Base-by-base conservation (phyloP, 2,113 vertebrate species). In the Alces alces region DNA sequence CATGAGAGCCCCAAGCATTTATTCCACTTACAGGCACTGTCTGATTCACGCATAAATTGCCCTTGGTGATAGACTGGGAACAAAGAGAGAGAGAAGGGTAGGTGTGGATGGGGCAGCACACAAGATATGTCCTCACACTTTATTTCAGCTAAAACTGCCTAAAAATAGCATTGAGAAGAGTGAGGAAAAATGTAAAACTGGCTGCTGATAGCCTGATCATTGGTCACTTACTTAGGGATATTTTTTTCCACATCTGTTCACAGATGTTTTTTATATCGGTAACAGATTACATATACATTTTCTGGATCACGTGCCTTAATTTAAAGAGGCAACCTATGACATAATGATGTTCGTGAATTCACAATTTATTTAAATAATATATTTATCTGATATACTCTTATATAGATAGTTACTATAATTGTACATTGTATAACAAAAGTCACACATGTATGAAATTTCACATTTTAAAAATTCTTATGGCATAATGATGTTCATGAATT, bases 21-120 rank as follows among this genome's bases (percentile, higher is more conserved):
- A 58, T 23, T 82, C n/a, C 52, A 50, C 3, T 13, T 25, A 84
- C 28, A n/a, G 58, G n/a, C 21, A 43, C 1, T 4, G 21, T 11
- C 10, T 36, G 30, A 2, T 11, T 23, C 70, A 6, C 0, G 3
- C 9, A 5, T 36, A 16, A 45, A 17, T 3, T 13, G 17, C 27
- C 54, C 66, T 78, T 33, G 43, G 47, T 14, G 21, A 54, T 11
- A 39, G 14, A 4, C 25, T 25, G 15, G 54, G 36, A 52, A 33
- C 10, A 58, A 5, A 52, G 76, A 86, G 15, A 52, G 60, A 89
- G 79, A 13, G 17, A 8, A 6, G 11, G 78, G 25, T n/a, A 47
- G 30, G 14, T 39, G 17, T 30, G n/a, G 7, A 19, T 0, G 2
- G 27, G 64, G 28, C 4, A 7, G 36, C 4, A 2, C 15, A 25